Conservation (phyloP, 2,888 invertebrate genomes). For the Chrysina gloriosa region DNA sequence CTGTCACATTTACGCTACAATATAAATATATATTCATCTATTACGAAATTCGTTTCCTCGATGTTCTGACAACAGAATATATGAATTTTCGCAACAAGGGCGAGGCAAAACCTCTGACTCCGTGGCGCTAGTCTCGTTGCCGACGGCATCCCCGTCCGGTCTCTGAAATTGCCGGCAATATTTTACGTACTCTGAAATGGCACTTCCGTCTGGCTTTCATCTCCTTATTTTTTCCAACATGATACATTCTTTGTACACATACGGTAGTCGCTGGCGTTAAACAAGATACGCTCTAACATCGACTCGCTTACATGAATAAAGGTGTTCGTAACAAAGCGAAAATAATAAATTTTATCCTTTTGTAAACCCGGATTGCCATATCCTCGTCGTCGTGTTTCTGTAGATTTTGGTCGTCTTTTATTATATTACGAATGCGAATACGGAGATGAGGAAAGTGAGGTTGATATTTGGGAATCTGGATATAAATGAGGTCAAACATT, state of each 20-base stretch:
- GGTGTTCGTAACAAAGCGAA: not conserved
- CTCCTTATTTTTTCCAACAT: not conserved
- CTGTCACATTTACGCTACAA: no score
- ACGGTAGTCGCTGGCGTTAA: not conserved
- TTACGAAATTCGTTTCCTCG: not conserved
- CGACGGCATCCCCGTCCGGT: not conserved
- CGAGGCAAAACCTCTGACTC: not conserved
- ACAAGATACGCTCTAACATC: not conserved
- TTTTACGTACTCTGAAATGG: conserved; percentile 25
- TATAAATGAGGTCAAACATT: not conserved
- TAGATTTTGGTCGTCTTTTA: no score
- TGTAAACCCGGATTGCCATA: no score
- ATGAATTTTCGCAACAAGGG: not conserved
- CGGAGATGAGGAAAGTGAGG: no score
- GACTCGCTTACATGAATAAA: not conserved
- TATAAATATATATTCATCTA: no score
- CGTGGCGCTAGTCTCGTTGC: not conserved
- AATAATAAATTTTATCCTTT: no score
- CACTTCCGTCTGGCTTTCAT: conserved; percentile 36
- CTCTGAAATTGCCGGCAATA: conserved; percentile 33
- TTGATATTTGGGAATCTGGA: no score
- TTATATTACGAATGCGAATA: no score
- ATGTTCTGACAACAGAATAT: conserved; percentile 11
- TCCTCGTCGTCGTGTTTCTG: no score
- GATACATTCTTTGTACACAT: not conserved